Evolutionary conservation across 2,113 vertebrate species (phyloP), one percentile per base, ranked within the genome.

Genomic region (Lepidothrix coronata): DNA sequence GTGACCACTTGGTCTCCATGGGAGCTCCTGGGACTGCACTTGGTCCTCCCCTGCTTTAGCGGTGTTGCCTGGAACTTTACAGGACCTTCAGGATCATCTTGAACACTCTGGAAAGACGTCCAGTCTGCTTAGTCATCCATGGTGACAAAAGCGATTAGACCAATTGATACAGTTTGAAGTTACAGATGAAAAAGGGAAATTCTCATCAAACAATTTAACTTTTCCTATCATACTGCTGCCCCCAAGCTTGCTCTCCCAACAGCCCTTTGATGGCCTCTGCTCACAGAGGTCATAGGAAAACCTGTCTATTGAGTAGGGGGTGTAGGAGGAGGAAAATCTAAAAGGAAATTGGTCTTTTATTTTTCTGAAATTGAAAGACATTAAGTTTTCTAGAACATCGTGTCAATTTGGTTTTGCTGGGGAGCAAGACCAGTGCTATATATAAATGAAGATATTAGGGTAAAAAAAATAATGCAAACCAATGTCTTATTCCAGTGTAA

Each of bases 1-100:
- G 1, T 55, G 59, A 33, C 30, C 0, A 0, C 20, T 24, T 1
- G 4, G 54, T 80, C 63, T 46, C 79, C 0, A 2, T 1, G 4
- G 72, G 23, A 48, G 33, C 48, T 77, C 28, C 6, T 0, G 4
- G 21, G 27, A 41, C 4, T 2, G 0, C 0, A 0, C 30, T 37
- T 51, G 75, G 37, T 8, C 43, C 30, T 61, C 18, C 72, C 39
- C 59, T 76, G 49, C n/a, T 30, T 31, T 35, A n/a, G 5, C 51
- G 28, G 9, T 24, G 7, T 58, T 72, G 9, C 18, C 21, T 70
- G 39, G 51, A 78, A 49, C 19, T 86, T 90, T n/a, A 7, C 3
- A 51, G 54, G 27, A 31, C 18, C 22, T 70, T 44, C 15, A 24
- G 37, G 23, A 4, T 58, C 8, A 15, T 49, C 17, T 35, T 52